Percentiles rank a stretch among this genome's conserved stretches.
Evolutionary conservation across 2,113 vertebrate species (phyloP).

Genomic region (Rhodinocichla rosea): DNA sequence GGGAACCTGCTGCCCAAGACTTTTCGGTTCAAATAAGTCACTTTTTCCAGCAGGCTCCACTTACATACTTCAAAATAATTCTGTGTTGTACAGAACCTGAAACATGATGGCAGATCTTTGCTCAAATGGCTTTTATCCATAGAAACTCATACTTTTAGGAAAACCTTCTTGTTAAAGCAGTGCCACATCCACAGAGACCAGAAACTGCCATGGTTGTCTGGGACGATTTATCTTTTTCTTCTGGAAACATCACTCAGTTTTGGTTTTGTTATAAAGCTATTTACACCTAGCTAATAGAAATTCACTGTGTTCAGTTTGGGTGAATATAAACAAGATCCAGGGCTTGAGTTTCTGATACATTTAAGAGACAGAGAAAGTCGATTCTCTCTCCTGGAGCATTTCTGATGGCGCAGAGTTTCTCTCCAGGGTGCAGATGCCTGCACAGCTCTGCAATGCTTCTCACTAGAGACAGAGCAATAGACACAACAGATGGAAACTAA

Average conservation of each 20-base stretch:
- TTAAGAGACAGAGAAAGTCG: neutral
- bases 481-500: slow-evolving; percentile 63
- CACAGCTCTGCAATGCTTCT: slow-evolving; percentile 61
- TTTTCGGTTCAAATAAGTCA: neutral
- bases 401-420: neutral
- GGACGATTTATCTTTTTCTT: neutral
- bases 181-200: neutral
- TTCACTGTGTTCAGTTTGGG: neutral
- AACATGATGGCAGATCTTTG: neutral
- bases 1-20: neutral
- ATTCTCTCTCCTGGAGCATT: neutral
- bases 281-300: neutral
- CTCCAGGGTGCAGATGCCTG: slow-evolving; percentile 51
- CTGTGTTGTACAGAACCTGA: neutral
- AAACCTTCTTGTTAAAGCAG: neutral
- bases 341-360: neutral
- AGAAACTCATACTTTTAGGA: neutral
- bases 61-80: neutral
- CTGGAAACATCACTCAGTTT: neutral
- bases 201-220: neutral
- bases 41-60: neutral
- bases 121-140: neutral
- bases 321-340: neutral
- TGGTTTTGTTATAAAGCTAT: neutral
- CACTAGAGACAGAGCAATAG: slow-evolving; percentile 66